A percentile compares a stretch with the other conserved stretches of the same genome.
These are phyloP conservation scores for Coecobrya sp. DNA, from an alignment of 2,888 invertebrate species.

Conservation along the genomic window DNA sequence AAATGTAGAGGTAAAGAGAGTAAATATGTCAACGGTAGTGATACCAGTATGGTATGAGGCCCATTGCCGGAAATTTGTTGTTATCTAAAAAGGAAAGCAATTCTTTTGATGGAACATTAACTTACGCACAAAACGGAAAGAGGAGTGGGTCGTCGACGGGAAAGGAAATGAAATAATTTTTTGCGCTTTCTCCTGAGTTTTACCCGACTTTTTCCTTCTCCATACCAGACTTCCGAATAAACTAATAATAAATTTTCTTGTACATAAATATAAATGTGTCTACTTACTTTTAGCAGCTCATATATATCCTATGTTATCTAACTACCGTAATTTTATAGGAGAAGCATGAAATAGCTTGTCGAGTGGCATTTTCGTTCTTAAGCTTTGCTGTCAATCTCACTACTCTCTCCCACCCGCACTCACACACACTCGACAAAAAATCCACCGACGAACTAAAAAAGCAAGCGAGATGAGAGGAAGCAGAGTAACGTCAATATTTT, in stretches of 20 bases:
- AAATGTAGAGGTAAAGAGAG: background rate
- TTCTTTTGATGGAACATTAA: constrained; percentile 44
- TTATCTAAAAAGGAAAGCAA: constrained; percentile 31
- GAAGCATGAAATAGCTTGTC: background rate
- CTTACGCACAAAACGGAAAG: constrained; percentile 34
- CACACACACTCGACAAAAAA: background rate
- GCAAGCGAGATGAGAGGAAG: background rate
- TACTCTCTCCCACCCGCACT: background rate
- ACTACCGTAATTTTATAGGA: background rate
- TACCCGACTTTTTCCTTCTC: background rate
- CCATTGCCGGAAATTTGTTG: constrained; percentile 29
- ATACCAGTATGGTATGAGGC: background rate
- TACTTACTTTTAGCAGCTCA: background rate
- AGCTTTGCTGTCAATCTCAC: constrained; percentile 21
- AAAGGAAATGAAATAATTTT: constrained; percentile 42
- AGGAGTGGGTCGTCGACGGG: constrained; percentile 14
- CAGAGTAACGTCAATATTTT: background rate
- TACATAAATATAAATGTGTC: background rate
- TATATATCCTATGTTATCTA: background rate
- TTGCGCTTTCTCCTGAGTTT: background rate
- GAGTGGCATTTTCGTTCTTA: constrained; percentile 25
- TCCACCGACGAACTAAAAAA: background rate
- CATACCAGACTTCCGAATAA: constrained; percentile 16
- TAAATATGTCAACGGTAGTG: constrained; percentile 15
- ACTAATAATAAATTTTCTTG: constrained; percentile 17